phyloP scores from a whole-genome alignment of 2,888 invertebrate genomes.

The Drosophila nr. medialis region DNA sequence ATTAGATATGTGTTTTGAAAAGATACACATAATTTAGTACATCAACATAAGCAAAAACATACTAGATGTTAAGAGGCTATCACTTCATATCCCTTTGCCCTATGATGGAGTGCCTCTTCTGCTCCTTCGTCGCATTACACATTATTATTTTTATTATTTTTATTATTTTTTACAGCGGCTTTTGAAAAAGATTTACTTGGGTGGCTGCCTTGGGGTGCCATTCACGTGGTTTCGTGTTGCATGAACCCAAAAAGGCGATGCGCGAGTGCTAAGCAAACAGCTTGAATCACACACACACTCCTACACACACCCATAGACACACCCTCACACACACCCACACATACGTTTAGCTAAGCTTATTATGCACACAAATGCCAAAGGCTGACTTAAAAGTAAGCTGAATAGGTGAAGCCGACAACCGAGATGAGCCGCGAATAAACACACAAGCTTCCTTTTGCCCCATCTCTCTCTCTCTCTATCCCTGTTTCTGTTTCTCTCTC shows the following conservation, averaged over 20 bases:
- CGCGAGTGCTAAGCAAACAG: slow-evolving; percentile 63
- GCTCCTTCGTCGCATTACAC: slow-evolving; percentile 15
- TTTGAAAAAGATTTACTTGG: slow-evolving; percentile 44
- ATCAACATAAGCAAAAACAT: slow-evolving; percentile 6
- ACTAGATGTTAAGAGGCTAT: slow-evolving; percentile 27
- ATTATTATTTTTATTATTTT: slow-evolving; percentile 10
- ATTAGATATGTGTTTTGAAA: not conserved
- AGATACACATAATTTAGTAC: not conserved
- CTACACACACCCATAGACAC: slow-evolving; percentile 7
- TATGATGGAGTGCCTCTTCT: not conserved
- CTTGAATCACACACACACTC: slow-evolving; percentile 14
- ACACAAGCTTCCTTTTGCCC: not conserved
- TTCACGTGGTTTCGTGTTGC: slow-evolving; percentile 57
- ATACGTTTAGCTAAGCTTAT: slow-evolving; percentile 60
- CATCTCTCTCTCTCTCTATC: accelerated
- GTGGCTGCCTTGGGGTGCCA: slow-evolving; percentile 34
- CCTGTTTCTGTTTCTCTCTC: not conserved
- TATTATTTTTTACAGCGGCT: slow-evolving; percentile 14
- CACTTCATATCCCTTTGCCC: slow-evolving; percentile 16
- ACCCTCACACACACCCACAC: slow-evolving; percentile 4
- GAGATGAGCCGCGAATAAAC: slow-evolving; percentile 36
- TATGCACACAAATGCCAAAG: slow-evolving; percentile 56
- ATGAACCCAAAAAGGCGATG: slow-evolving; percentile 46
- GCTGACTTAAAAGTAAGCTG: slow-evolving; percentile 64
- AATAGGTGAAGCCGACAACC: slow-evolving; percentile 31